Evolutionary conservation across 30 jellyfish, hydroid and myxozoan genomes (phyloP), one percentile per base, ranked within the genome.

Genomic region (Aurelia sp.): DNA sequence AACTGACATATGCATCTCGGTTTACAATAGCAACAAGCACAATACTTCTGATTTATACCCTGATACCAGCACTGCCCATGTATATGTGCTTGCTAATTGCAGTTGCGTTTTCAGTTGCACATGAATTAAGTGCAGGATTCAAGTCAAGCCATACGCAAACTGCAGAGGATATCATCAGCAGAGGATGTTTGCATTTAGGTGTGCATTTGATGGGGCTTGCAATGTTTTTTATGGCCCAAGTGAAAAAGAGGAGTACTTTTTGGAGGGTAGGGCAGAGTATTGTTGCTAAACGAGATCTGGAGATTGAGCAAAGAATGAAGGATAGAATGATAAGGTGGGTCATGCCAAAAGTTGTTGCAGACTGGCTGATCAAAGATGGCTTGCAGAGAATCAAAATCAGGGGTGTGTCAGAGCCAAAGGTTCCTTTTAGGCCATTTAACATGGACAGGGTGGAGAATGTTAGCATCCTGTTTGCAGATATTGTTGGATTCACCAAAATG

Each of bases 201-300:
- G 88, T 96, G 47, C 99, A 96, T 87, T 63, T 87, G 81, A 79
- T 96, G 35, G 99, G 99, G 18, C 87, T 90, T n/a, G 92, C 98
- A 13, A 86, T 87, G 80, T 97, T 96, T 57, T 96, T 96, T 86
- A 96, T 96, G 99, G 98, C 99, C 19, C 98, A 90, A 44, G 98
- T 96, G 20, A 88, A 97, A 30, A 84, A 87, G 64, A 72, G 99
- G 64, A 90, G 98, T 75, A 96, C 99, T 65, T 96, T 96, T 60
- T 96, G 99, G 99, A 68, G 99, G 35, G 98, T 96, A 5, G 98
- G 99, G 12, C 99, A 96, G 73, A 96, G 99, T 64, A 96, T 96
- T 67, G 99, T 96, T 55, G 99, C 99, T 17, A 96, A 92, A 76
- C 63, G 97, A 30, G 99, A 96, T 69, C 66, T 96, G 74, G 99